Conservation (phyloP, 2,113 vertebrate species). For the Pseudolaguvia tuberculata region DNA sequence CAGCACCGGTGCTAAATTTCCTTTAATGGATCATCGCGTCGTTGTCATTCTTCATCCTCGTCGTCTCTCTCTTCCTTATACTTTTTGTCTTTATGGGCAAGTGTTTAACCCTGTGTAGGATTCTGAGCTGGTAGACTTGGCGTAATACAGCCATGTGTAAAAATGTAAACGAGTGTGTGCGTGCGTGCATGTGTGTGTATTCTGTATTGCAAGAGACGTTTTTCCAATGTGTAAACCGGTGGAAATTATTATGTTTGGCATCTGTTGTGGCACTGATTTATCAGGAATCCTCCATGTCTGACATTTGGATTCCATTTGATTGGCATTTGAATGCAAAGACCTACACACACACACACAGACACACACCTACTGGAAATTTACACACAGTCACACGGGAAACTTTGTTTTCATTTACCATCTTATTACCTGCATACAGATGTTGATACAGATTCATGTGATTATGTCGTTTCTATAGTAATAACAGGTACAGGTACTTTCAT, state of each 20-base stretch:
- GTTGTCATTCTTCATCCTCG: constrained; percentile 24
- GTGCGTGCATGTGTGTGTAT: not conserved
- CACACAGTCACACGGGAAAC: not conserved
- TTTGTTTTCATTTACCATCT: not conserved
- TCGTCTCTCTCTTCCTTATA: constrained; percentile 35
- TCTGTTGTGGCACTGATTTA: constrained; percentile 63
- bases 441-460: no score
- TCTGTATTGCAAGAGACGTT: constrained; percentile 67
- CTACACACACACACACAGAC: constrained; percentile 6
- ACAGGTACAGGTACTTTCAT: no score
- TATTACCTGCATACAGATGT: not conserved
- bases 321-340: constrained; percentile 44
- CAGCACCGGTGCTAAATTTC: not conserved
- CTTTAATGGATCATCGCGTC: constrained; percentile 25
- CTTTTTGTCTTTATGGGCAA: constrained; percentile 29
- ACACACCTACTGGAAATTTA: constrained; percentile 1
- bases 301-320: constrained; percentile 67
- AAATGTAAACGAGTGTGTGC: not conserved
- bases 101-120: constrained; percentile 34
- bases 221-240: constrained; percentile 62
- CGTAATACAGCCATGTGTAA: constrained; percentile 19
- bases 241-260: constrained; percentile 69
- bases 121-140: constrained; percentile 37
- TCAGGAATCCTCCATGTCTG: constrained; percentile 60
- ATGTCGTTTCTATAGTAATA: not conserved